phyloP scores from a whole-genome alignment of 2,888 invertebrate species.

The Torymus tubicola region DNA sequence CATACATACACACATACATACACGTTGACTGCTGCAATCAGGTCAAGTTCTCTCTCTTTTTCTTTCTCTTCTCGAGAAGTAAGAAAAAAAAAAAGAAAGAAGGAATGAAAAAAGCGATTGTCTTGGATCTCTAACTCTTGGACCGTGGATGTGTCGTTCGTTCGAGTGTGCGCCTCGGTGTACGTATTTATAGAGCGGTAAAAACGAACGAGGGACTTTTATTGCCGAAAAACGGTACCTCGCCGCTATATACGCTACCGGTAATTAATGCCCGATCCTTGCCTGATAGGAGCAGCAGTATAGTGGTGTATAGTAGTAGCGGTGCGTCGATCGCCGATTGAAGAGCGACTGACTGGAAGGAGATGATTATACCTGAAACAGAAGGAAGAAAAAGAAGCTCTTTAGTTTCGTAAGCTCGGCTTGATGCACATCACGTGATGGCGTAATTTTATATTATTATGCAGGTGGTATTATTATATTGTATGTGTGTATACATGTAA shows the following conservation, averaged over 20 bases:
- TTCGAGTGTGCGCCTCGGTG: not conserved
- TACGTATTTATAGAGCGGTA: slow-evolving; percentile 51
- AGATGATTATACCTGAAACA: slow-evolving; percentile 14
- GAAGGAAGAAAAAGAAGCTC: not conserved
- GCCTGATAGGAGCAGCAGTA: not conserved
- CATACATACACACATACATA: too few species aligned
- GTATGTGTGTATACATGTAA: too few species aligned
- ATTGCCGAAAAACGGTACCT: slow-evolving; percentile 52
- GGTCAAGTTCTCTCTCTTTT: slow-evolving; percentile 49
- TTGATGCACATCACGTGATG: too few species aligned
- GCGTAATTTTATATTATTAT: too few species aligned
- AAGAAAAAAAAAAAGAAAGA: slow-evolving; percentile 11
- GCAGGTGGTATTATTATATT: too few species aligned
- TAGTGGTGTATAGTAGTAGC: too few species aligned
- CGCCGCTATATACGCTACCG: slow-evolving; percentile 32
- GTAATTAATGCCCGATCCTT: slow-evolving; percentile 45
- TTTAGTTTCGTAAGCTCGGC: slow-evolving; percentile 18
- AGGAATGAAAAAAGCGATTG: not conserved
- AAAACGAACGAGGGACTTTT: slow-evolving; percentile 34
- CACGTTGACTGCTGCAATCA: slow-evolving; percentile 1
- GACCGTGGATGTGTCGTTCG: not conserved
- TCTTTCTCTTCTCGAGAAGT: too few species aligned
- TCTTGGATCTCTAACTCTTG: slow-evolving; percentile 31
- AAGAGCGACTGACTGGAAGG: too few species aligned
- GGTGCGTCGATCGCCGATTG: not conserved